Base-by-base conservation (phyloP, 1,140 invertebrate species). In the Ylistrum balloti region DNA sequence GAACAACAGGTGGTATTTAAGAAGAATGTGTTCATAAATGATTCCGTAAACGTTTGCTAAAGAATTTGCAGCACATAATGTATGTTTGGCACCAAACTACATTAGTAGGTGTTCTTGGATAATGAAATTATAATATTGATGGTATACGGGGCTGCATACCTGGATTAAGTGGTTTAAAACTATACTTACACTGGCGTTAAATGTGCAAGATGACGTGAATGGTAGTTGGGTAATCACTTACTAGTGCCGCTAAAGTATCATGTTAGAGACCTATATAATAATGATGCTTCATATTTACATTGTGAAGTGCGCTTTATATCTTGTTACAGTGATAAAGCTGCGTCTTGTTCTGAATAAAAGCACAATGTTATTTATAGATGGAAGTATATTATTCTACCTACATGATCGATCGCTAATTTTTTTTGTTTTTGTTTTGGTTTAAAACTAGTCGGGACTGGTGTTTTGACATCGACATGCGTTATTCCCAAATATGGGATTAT, bases 61-160 rank as follows among this genome's bases (percentile, higher is more conserved):
- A 28, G 56, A n/a, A 9, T 28, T 7, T n/a, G 56, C n/a, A 28
- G n/a, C 5, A 7, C n/a, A 74, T 74, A 74, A 28, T 28, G n/a
- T 28, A 28, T 1, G n/a, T 28, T 74, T 74, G 56, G 56, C 56
- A 74, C 56, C 3, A n/a, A 74, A 74, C 1, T n/a, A 22, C 22
- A 28, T 74, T 74, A 74, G 56, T 74, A 28, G 22, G 56, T 74
- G 56, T 74, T 28, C 3, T 28, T 1, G 22, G 15, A 74, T 74
- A 74, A 74, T 74, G 56, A 74, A 74, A 74, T 74, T 74, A 74
- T 74, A 74, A 74, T 74, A 74, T 28, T 28, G 17, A 74, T 28
- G n/a, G 56, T 74, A n/a, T 74, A 11, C 20, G n/a, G n/a, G 20
- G 17, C 45, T 56, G 45, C 45, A 74, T 74, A 28, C 56, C 56